Evolutionary conservation across 2,113 vertebrate genomes (phyloP), one percentile per base, ranked within the genome.

Genomic region (Vanacampus margaritifer): DNA sequence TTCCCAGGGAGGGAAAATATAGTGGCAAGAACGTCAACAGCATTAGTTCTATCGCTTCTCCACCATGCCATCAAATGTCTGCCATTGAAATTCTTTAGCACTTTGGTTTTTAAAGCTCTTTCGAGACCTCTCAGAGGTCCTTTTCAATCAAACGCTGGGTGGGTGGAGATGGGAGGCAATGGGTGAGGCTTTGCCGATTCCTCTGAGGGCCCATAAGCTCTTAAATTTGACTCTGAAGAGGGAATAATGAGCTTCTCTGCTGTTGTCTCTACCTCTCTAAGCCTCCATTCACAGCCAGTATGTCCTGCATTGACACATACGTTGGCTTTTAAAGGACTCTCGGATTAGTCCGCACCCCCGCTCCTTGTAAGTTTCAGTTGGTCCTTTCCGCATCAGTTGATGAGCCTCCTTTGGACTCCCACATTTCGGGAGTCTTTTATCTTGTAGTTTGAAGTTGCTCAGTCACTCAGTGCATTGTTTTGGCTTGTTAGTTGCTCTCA

Each of bases 281-380:
- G 73, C 68, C 76, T 57, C 76, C 59, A 72, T 83, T 89, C 79
- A 82, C 76, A 75, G 78, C 80, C 19, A 53, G 28, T 68, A 62
- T 73, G 74, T 81, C 80, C 79, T 51, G 12, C 81, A 89, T 92
- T 91, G 90, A 86, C 90, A 92, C 89, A 90, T 87, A 88, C 87
- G 90, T 90, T 73, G 82, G 53, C 71, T 74, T 74, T 80, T 74
- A 80, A 86, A 86, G 75, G 73, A 78, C 68, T 83, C 75, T 45
- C 53, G 80, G 87, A 91, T 92, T 90, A 91, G 88, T 79, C 69
- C 69, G 64, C 57, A 32, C 80, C 81, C 82, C 61, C 67, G 43
- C 65, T 35, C 19, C 73, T 74, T 73, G 41, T 66, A 70, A 71
- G 56, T 63, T 75, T 73, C 74, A 68, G 64, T 67, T 75, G 68